Evolutionary conservation across 2,113 vertebrate genomes (phyloP).

Genomic region (Chaenocephalus aceratus): DNA sequence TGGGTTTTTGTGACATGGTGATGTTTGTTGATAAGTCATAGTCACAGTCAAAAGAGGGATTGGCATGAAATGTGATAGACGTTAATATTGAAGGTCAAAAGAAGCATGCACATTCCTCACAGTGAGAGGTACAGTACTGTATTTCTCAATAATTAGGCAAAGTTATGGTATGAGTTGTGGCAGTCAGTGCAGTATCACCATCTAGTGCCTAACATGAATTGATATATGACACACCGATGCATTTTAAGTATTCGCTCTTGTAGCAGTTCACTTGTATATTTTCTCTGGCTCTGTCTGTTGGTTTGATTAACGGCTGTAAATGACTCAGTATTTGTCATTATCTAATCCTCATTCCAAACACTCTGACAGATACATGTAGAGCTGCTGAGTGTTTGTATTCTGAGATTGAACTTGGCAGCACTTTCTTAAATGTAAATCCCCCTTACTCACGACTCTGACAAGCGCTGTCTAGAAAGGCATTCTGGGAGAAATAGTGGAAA

Average conservation of each 20-base stretch:
- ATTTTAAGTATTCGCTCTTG: conserved; percentile 13
- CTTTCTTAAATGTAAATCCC: conserved; percentile 70
- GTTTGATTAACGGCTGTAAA: conserved; percentile 45
- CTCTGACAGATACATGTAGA: conserved; percentile 41
- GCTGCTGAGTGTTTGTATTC: conserved; percentile 40
- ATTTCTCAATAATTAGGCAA: background rate
- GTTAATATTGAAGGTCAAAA: background rate
- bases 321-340: conserved; percentile 17
- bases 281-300: background rate
- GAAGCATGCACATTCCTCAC: background rate
- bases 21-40: background rate
- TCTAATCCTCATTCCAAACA: conserved; percentile 45
- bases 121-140: background rate
- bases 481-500: conserved; percentile 71
- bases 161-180: background rate
- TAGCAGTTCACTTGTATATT: background rate
- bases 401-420: conserved; percentile 75
- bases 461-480: conserved; percentile 65
- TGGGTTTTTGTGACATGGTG: background rate
- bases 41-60: background rate
- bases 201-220: background rate
- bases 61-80: background rate
- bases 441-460: conserved; percentile 50
- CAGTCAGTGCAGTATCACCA: conserved; percentile 6
- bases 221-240: conserved; percentile 1